Base-by-base conservation (phyloP, 2,888 invertebrate genomes). In the Apotomis turbidana region DNA sequence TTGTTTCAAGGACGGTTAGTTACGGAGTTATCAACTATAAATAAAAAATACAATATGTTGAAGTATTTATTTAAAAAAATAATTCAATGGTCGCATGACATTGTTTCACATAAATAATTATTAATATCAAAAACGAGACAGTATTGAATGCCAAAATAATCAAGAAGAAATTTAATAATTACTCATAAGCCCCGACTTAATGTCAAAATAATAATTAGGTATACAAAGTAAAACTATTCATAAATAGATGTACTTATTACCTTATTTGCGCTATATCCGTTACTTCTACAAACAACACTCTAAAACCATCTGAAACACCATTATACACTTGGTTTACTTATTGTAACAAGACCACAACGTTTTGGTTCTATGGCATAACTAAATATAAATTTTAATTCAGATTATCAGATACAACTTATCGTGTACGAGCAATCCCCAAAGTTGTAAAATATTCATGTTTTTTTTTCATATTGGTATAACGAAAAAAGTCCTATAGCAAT, bases 11-110 rank as follows among this genome's bases (percentile, higher is more conserved):
- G n/a, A n/a, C n/a, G n/a, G n/a, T n/a, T n/a, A n/a, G n/a, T n/a
- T n/a, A n/a, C n/a, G n/a, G n/a, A n/a, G 15, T 5, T 51, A 12
- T 62, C 15, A 44, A 52, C 61, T 51, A 62, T 27, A 68, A 68
- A 62, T 15, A 9, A 52, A 58, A 58, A 4, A 60, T 10, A 44
- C 4, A 38, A 38, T 44, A 36, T 41, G 27, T 55, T 36, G 38
- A 15, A 52, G 10, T 5, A 38, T 51, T 68, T 38, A 58, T 59
- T 62, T 68, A 63, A 62, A 59, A 72, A 72, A 63, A 72, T 68
- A 72, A 62, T 36, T 13, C 13, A 41, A 52, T 58, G 13, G 61
- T 55, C 62, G 52, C 36, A 41, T 27, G 27, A 27, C 58, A 6
- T 41, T 38, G 36, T 60, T 66, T 36, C 46, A 66, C 49, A 67